These are phyloP conservation scores for Gorsachius magnificus DNA, from an alignment of 2,797 vertebrate species.

Conservation along the genomic window DNA sequence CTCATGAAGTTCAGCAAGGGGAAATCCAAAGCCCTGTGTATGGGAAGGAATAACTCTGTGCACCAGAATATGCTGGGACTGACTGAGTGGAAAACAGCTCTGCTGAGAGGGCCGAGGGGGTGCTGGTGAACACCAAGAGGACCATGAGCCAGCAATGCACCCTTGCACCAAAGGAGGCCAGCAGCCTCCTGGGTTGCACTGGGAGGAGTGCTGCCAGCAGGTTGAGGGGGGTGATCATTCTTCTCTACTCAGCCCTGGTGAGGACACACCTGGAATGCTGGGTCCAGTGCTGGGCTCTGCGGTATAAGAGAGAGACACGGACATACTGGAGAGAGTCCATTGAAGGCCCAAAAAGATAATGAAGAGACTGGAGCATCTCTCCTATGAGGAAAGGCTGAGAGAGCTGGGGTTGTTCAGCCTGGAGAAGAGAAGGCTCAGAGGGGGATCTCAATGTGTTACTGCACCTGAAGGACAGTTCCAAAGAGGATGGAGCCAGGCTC, in stretches of 20 bases:
- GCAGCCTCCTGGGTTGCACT: too few species aligned
- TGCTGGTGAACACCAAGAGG: neutral
- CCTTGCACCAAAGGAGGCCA: neutral
- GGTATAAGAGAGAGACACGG: neutral
- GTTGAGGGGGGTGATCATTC: accelerated
- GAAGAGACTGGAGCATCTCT: neutral
- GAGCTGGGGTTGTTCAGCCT: neutral
- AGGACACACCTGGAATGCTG: neutral
- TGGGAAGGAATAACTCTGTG: neutral
- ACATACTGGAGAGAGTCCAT: neutral
- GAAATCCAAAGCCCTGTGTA: neutral
- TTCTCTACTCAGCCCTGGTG: neutral
- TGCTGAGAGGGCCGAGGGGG: too few species aligned
- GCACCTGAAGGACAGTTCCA: neutral
- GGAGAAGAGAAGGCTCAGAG: neutral
- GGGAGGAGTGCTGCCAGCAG: neutral
- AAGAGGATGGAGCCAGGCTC: neutral
- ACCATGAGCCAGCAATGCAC: neutral
- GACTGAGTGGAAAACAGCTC: neutral
- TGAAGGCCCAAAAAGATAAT: neutral
- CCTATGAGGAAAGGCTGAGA: neutral
- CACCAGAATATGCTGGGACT: neutral
- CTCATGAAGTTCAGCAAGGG: neutral
- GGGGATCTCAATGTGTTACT: neutral
- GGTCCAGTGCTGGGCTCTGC: neutral